Conservation (phyloP, 1,140 invertebrate genomes). For the Ips typographus region DNA sequence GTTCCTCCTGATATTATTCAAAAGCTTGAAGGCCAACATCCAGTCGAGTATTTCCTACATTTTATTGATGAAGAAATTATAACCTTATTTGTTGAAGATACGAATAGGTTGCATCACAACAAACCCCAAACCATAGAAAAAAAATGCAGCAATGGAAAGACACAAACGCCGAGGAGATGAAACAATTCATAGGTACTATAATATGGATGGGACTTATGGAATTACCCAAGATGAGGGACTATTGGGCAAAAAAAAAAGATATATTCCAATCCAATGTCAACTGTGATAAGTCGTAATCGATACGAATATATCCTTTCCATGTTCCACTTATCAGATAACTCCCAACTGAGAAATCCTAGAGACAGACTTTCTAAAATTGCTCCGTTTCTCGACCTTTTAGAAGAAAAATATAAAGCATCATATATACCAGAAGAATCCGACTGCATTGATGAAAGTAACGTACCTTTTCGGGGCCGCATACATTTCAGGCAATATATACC, state of each 20-base stretch:
- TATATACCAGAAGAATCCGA: slow-evolving; percentile 15
- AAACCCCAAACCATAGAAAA: neutral
- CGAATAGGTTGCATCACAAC: slow-evolving; percentile 4
- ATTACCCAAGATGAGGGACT: neutral
- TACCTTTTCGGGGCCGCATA: slow-evolving; percentile 42
- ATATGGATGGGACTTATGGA: slow-evolving; percentile 1
- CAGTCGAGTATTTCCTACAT: slow-evolving; percentile 1
- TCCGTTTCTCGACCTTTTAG: neutral
- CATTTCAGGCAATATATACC: slow-evolving; percentile 15
- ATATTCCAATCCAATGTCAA: slow-evolving; percentile 5
- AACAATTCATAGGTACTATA: neutral
- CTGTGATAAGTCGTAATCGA: slow-evolving; percentile 7
- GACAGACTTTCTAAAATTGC: slow-evolving; percentile 4
- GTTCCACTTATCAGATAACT: slow-evolving; percentile 5
- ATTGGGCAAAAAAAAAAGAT: slow-evolving; percentile 6
- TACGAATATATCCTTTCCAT: slow-evolving; percentile 9
- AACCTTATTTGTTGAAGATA: neutral
- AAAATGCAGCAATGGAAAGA: neutral
- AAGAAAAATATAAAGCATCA: slow-evolving; percentile 1
- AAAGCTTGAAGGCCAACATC: neutral
- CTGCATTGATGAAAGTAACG: slow-evolving; percentile 46
- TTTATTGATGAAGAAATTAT: neutral
- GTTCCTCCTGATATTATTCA: neutral
- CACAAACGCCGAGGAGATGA: slow-evolving; percentile 1
- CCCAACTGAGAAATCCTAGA: neutral